These are phyloP conservation scores for Dyspetes luteomarginatus DNA, from an alignment of 2,888 invertebrate species.

Conservation along the genomic window DNA sequence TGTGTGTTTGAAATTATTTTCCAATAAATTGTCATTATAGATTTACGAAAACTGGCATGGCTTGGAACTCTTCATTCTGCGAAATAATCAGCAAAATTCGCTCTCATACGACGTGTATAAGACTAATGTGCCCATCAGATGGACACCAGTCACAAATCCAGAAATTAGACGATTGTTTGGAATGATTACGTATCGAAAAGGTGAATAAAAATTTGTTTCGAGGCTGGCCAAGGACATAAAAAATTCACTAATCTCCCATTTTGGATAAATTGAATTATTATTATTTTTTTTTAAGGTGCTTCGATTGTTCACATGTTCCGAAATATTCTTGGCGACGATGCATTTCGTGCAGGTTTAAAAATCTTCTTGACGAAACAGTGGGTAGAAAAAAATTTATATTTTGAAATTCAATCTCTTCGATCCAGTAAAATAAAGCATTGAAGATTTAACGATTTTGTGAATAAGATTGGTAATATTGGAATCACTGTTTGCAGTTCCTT, in stretches of 20 bases:
- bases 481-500: conserved; percentile 52
- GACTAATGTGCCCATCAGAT: conserved; percentile 84
- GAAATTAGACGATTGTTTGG: conserved; percentile 85
- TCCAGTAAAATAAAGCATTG: not conserved
- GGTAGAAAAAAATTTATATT: conserved; percentile 70
- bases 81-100: conserved; percentile 80
- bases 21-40: conserved; percentile 77
- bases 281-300: conserved; percentile 66
- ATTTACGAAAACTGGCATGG: conserved; percentile 85
- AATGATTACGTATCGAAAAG: conserved; percentile 86
- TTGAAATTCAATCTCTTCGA: not conserved
- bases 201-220: conserved; percentile 74
- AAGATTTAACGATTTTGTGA: not conserved
- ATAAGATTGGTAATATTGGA: not conserved
- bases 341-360: conserved; percentile 85
- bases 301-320: conserved; percentile 86
- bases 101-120: conserved; percentile 74
- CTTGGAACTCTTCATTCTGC: conserved; percentile 84
- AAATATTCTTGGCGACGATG: conserved; percentile 84
- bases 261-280: too few species aligned
- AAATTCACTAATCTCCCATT: not conserved
- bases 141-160: conserved; percentile 83
- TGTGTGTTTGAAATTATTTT: too few species aligned
- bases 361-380: conserved; percentile 83
- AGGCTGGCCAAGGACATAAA: too few species aligned